Evolutionary conservation across 2,113 vertebrate species (phyloP).

Genomic region (Poeciliopsis prolifica): DNA sequence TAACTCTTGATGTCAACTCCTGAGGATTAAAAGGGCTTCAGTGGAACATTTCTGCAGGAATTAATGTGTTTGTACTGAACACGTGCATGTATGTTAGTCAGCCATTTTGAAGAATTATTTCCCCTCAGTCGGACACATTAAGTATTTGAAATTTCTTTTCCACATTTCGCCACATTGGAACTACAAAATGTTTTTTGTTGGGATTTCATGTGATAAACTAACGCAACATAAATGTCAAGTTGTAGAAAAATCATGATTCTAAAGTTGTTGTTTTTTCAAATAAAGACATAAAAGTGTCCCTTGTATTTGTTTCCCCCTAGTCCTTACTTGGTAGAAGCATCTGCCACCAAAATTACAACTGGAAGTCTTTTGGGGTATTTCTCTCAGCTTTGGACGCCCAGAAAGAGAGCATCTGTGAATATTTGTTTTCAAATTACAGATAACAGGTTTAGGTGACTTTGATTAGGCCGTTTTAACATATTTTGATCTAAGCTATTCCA

Average conservation of each 20-base stretch:
- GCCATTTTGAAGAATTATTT: background rate
- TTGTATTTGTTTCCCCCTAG: too few species aligned
- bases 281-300: too few species aligned
- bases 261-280: too few species aligned
- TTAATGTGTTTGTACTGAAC: constrained; percentile 4
- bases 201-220: too few species aligned
- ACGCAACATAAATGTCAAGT: too few species aligned
- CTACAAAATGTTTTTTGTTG: too few species aligned
- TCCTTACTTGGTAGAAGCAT: background rate
- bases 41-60: constrained; percentile 27
- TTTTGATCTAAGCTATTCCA: background rate
- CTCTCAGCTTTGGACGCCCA: background rate
- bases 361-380: background rate
- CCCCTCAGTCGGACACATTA: background rate
- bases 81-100: background rate
- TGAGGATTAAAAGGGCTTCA: constrained; percentile 23
- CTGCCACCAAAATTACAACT: background rate
- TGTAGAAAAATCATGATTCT: too few species aligned
- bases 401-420: background rate
- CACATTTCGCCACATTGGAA: too few species aligned
- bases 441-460: background rate
- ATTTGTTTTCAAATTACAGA: background rate
- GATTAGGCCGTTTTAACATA: background rate
- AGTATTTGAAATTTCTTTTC: background rate
- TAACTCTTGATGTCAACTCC: constrained; percentile 47